These are phyloP conservation scores for Oreortyx pictus DNA, from an alignment of 2,797 vertebrate genomes.

Conservation along the genomic window DNA sequence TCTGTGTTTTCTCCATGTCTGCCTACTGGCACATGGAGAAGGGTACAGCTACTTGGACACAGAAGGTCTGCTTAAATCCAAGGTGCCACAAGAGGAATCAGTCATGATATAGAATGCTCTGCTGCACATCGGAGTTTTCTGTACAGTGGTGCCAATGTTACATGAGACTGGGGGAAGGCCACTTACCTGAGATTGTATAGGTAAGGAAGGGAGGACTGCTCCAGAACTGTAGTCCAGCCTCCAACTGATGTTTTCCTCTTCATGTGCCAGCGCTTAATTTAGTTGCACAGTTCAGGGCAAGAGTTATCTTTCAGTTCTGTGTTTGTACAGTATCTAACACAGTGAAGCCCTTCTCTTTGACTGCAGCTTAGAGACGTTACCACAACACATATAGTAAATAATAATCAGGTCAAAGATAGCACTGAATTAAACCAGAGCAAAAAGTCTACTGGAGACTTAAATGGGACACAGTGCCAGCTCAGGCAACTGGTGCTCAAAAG, in stretches of 20 bases:
- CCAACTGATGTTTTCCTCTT: background rate
- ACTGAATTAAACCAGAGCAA: slow-evolving; percentile 58
- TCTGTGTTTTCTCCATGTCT: background rate
- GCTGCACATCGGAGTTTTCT: background rate
- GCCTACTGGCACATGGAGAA: fast-evolving
- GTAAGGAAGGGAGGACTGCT: background rate
- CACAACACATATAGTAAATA: slow-evolving; percentile 63
- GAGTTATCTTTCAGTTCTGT: slow-evolving; percentile 33
- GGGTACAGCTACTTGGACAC: background rate
- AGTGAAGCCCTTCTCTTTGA: slow-evolving; percentile 33
- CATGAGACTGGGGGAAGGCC: background rate
- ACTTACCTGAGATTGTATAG: background rate
- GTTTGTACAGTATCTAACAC: slow-evolving; percentile 38
- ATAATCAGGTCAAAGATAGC: slow-evolving; percentile 63
- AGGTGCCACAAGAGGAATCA: background rate
- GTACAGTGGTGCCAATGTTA: background rate
- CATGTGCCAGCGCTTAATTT: background rate
- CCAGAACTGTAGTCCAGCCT: background rate
- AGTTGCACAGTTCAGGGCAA: background rate
- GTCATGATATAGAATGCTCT: background rate
- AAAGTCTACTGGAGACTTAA: background rate
- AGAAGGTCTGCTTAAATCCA: background rate
- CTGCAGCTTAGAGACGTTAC: slow-evolving; percentile 54
- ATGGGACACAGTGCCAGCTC: slow-evolving; percentile 32
- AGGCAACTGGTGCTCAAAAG: slow-evolving; percentile 62